Evolutionary conservation across 2,888 invertebrate genomes (phyloP), one percentile per base, ranked within the genome.

Genomic region (Drosophila picticornis): DNA sequence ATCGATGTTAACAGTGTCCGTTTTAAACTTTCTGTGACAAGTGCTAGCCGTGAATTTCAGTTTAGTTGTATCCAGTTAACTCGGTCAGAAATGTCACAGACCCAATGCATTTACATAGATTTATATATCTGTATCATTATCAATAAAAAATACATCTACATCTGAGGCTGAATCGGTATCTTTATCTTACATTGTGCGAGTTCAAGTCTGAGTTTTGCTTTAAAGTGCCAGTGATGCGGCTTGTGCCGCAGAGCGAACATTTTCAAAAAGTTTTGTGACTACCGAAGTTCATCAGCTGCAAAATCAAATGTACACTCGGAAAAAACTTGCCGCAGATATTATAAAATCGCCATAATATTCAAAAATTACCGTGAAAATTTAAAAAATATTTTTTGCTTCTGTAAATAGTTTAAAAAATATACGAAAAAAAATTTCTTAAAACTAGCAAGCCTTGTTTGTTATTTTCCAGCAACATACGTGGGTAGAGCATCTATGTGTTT

Each of bases 231-330:
- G n/a, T 57, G 56, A 53, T 59, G 53, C 53, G 53, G 62, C 29
- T 58, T 51, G 36, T 13, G 62, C 29, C 29, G 36, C 46, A 25
- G 46, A 16, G 25, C 22, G 16, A 25, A 59, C 65, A 50, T 61
- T 38, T 55, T 52, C 36, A 36, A 73, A 70, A 77, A 77, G 52
- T 74, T 74, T 73, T 71, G 46, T 51, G 63, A 60, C 66, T 66
- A 25, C 60, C 38, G 29, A 73, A 73, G 52, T 72, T 69, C 31
- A 46, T 22, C 31, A 67, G 51, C 53, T 43, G 48, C 34, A 58
- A 51, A 51, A 25, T 50, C 9, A 55, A 52, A 56, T 27, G 4
- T 16, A 46, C 46, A 46, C 25, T 46, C 1, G 25, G 1, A 9
- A 16, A 46, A 46, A 25, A 22, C 2, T 22, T 2, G 11, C 0